Percentiles rank a stretch among this genome's conserved stretches.
Evolutionary conservation across 1,140 invertebrate species (phyloP).

Genomic region (Cheumatopsyche charites): DNA sequence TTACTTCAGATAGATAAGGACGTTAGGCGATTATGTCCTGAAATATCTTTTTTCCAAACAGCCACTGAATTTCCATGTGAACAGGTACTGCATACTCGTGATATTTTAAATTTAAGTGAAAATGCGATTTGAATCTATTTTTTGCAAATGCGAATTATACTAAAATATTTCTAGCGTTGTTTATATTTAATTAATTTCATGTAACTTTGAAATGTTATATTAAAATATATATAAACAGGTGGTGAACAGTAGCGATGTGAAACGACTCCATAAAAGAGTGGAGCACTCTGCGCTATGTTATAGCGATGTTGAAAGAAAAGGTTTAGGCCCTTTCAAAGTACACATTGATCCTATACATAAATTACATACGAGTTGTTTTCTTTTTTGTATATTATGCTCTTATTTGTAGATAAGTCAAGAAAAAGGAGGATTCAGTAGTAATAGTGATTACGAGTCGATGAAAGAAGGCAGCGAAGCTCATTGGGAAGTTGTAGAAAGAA

Average conservation of each 20-base stretch:
- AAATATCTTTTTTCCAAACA: slow-evolving; percentile 96
- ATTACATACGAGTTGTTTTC: neutral
- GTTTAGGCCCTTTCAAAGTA: slow-evolving; percentile 89
- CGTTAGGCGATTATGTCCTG: slow-evolving; percentile 91
- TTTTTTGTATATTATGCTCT: neutral
- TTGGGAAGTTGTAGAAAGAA: slow-evolving; percentile 97
- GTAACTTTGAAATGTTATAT: neutral
- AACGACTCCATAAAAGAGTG: slow-evolving; percentile 85
- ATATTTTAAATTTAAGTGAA: neutral
- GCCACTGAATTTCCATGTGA: slow-evolving; percentile 85
- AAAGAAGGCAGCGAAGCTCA: slow-evolving; percentile 86
- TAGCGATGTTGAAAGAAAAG: slow-evolving; percentile 85
- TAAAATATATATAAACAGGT: slow-evolving; percentile 57
- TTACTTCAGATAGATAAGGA: slow-evolving; percentile 97
- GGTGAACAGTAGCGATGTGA: slow-evolving; percentile 74
- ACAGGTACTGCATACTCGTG: slow-evolving; percentile 59
- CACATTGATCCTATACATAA: neutral
- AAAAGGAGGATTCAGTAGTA: neutral
- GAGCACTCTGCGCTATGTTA: slow-evolving; percentile 84
- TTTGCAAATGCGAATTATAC: neutral
- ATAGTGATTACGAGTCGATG: slow-evolving; percentile 76
- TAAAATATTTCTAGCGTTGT: no score
- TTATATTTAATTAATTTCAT: neutral
- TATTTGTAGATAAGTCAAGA: slow-evolving; percentile 9
- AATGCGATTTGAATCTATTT: neutral